Evolutionary conservation across 2,888 invertebrate species (phyloP), one percentile per base, ranked within the genome.

Genomic region (Amphipyra berbera): DNA sequence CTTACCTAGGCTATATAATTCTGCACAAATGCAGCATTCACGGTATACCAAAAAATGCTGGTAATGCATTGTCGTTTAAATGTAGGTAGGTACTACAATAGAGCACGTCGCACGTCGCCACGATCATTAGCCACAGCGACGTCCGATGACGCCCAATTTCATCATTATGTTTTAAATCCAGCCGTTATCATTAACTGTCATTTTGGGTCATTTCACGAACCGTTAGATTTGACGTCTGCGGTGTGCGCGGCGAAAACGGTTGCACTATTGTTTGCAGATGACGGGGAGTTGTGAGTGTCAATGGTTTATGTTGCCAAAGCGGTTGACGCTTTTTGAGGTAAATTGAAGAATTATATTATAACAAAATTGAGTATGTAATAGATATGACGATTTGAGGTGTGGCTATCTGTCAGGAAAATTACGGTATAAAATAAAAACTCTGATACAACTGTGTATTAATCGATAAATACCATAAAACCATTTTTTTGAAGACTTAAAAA

Each of bases 131-230:
- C 79, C 82, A 82, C 82, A 81, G 82, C 81, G 78, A 82, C 61
- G 76, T n/a, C 64, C 52, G 69, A 64, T 71, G 76, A 66, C 83
- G 81, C 86, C 86, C 89, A 91, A 90, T 92, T 90, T 85, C 61
- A 86, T 84, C 83, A 88, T 87, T 87, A 85, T 73, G 84, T 82
- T 87, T 85, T 84, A 83, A 80, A 86, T 85, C 83, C 84, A 78
- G 66, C 79, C 78, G 78, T 79, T 84, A 85, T 90, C 88, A 91
- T 93, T 91, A 91, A 79, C 87, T 83, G 85, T 87, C 86, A 88
- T 91, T 91, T 91, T 78, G 85, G 88, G 81, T 82, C 85, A 87
- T 90, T 92, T 90, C 83, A 89, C 85, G 87, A 88, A 88, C 90
- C 89, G 92, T 93, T 93, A 91, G 85, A 78, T 82, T 71, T 72